Conservation (phyloP, 2,113 vertebrate species). For the Axis porcinus region DNA sequence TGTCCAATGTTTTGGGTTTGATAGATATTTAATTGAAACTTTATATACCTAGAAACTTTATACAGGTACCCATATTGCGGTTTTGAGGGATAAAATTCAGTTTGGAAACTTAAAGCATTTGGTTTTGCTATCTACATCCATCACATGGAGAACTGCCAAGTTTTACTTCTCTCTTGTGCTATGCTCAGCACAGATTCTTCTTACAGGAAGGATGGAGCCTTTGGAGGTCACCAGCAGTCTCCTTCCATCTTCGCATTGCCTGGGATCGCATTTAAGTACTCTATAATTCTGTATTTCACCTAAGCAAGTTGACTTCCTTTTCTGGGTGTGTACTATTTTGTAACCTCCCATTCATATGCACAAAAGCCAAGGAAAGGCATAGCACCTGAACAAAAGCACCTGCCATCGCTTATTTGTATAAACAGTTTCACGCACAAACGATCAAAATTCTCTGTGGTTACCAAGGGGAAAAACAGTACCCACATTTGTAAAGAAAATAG, state of each 20-base stretch:
- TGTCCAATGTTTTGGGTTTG: background rate
- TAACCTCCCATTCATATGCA: background rate
- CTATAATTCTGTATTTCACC: background rate
- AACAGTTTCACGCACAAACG: background rate
- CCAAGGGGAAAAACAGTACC: background rate
- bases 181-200: background rate
- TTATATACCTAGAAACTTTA: background rate
- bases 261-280: background rate
- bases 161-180: background rate
- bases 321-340: background rate
- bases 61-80: background rate
- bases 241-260: background rate
- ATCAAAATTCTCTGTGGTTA: background rate
- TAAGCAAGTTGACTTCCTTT: background rate
- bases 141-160: background rate
- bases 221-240: background rate
- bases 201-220: background rate
- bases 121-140: background rate
- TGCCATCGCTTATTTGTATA: background rate
- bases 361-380: background rate
- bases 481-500: background rate
- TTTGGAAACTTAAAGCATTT: background rate
- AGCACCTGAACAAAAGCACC: background rate
- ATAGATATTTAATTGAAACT: background rate
- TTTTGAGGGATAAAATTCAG: background rate